Evolutionary conservation across 2,797 vertebrate genomes (phyloP).

Genomic region (Aldrovandia affinis): DNA sequence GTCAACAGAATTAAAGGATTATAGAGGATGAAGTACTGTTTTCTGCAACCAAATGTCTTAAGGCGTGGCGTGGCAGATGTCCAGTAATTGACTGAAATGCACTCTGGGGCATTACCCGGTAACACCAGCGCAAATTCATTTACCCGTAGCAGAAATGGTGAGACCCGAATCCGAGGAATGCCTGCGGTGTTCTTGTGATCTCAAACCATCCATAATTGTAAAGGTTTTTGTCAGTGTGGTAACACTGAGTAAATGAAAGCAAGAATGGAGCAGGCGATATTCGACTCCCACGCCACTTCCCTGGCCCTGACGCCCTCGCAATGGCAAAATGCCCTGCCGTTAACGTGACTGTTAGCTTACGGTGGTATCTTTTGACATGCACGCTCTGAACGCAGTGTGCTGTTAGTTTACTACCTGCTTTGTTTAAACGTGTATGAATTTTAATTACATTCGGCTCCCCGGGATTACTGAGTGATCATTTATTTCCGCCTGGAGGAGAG

Average conservation of each 20-base stretch:
- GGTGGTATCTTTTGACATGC: not conserved
- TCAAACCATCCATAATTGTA: not conserved
- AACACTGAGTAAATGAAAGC: not conserved
- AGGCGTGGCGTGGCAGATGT: not conserved
- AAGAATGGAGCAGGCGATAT: not conserved
- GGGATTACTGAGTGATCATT: not conserved
- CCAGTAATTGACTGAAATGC: not conserved
- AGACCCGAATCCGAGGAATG: not conserved
- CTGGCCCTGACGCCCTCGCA: not conserved
- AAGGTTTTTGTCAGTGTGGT: not conserved
- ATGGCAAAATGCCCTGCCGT: not conserved
- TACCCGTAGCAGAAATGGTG: not conserved
- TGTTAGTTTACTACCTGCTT: not conserved
- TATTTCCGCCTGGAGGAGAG: not conserved
- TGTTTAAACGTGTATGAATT: conserved; percentile 7
- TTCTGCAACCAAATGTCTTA: not conserved
- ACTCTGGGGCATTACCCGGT: conserved; percentile 4
- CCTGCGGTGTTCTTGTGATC: not conserved
- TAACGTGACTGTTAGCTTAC: not conserved
- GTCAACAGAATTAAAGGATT: conserved; percentile 20
- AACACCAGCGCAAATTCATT: conserved; percentile 12
- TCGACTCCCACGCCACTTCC: not conserved
- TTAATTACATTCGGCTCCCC: conserved; percentile 12
- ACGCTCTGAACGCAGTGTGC: not conserved
- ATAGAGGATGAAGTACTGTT: conserved; percentile 18